phyloP scores from a whole-genome alignment of 2,797 vertebrate species.

The Chrosomus eos region DNA sequence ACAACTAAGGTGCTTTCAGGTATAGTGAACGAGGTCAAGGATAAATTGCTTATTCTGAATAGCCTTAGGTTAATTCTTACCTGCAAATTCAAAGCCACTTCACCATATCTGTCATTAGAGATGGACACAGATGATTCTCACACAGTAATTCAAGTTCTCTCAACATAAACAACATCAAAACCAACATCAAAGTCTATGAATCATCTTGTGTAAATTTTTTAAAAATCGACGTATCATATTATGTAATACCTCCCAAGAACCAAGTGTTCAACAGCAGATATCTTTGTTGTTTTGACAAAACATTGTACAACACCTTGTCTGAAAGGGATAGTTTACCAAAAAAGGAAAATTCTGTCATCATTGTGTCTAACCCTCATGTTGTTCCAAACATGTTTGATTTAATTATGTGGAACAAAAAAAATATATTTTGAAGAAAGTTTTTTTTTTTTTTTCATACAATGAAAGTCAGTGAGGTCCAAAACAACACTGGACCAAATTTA shows the following conservation, averaged over 20 bases:
- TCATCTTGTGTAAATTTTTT: constrained; percentile 11
- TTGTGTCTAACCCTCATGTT: not conserved
- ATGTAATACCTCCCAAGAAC: not conserved
- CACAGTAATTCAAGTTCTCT: not conserved
- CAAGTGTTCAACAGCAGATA: constrained; percentile 1
- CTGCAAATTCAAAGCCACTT: constrained; percentile 16
- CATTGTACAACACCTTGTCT: not conserved
- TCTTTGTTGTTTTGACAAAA: constrained; percentile 18
- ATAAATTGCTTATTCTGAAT: constrained; percentile 25
- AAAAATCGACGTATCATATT: not conserved
- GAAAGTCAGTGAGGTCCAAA: not conserved
- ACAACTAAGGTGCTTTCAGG: constrained; percentile 23
- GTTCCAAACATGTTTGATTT: not conserved
- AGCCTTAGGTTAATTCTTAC: not conserved
- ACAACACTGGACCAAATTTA: not conserved
- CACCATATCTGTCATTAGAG: not conserved
- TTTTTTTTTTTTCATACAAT: constrained; percentile 2
- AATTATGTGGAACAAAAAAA: not conserved
- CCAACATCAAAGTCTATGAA: constrained; percentile 1
- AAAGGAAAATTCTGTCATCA: not conserved
- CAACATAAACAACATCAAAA: not conserved
- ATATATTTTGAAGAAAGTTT: not conserved
- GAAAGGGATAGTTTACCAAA: not conserved
- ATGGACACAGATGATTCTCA: not conserved
- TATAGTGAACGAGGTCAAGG: not conserved